A percentile compares a stretch with the other conserved stretches of the same genome.
phyloP scores from a whole-genome alignment of 2,888 invertebrate species.

The Lucinisca nassula region DNA sequence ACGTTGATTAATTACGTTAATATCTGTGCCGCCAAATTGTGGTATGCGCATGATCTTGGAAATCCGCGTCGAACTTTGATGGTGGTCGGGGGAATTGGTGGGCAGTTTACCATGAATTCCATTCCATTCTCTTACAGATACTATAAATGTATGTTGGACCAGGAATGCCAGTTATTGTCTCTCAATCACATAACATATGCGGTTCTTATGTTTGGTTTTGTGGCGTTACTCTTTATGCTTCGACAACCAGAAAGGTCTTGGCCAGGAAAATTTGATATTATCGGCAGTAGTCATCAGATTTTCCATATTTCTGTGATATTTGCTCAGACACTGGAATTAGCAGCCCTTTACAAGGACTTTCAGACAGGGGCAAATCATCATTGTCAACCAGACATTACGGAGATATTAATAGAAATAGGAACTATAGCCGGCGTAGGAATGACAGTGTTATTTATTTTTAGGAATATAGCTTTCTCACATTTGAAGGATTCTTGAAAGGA shows the following conservation, averaged over 20 bases:
- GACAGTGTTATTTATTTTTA: constrained; percentile 30
- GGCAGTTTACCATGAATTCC: constrained; percentile 54
- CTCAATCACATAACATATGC: constrained; percentile 69
- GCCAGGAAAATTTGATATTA: constrained; percentile 79
- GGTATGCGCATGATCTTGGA: constrained; percentile 67
- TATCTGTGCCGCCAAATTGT: constrained; percentile 64
- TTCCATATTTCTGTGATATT: constrained; percentile 68
- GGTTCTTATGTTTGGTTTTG: constrained; percentile 47
- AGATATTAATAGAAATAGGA: not conserved
- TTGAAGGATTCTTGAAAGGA: not conserved
- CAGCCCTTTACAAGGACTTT: constrained; percentile 61
- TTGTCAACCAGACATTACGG: constrained; percentile 57
- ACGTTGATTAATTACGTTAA: constrained; percentile 67
- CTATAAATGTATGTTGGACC: constrained; percentile 37
- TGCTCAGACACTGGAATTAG: constrained; percentile 64
- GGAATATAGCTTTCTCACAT: not conserved
- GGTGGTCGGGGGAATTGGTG: constrained; percentile 53
- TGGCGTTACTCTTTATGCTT: constrained; percentile 70
- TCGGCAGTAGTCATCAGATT: constrained; percentile 77
- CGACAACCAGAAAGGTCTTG: constrained; percentile 78
- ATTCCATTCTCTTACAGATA: constrained; percentile 70
- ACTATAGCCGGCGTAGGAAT: not conserved
- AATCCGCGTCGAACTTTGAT: constrained; percentile 55
- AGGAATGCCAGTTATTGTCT: constrained; percentile 58
- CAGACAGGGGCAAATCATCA: constrained; percentile 45